Conservation (phyloP, 92 coral and sea anemone genomes). For the Diadumene lineata region DNA sequence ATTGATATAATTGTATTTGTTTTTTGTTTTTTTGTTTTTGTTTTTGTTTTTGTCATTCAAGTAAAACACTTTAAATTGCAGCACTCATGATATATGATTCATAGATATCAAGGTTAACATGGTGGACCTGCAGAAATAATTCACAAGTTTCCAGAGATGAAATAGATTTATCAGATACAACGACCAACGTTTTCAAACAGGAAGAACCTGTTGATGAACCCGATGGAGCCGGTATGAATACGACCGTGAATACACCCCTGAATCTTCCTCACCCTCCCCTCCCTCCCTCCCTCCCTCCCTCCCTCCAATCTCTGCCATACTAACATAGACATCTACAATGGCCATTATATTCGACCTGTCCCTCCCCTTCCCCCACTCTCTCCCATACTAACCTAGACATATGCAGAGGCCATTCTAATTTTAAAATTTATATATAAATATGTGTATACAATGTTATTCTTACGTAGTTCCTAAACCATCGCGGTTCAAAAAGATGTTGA, state of each 20-base stretch:
- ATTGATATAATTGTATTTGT: background rate
- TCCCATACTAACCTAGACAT: background rate
- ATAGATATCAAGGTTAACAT: conserved; percentile 59
- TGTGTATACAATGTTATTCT: background rate
- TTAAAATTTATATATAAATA: background rate
- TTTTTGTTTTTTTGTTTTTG: background rate
- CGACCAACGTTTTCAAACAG: background rate
- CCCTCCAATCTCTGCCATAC: background rate
- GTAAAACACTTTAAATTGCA: too few relatives aligned
- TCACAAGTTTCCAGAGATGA: background rate
- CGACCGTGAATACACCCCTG: too few relatives aligned
- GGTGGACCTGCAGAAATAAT: conserved; percentile 57
- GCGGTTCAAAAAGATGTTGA: conserved; percentile 4
- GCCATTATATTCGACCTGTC: background rate
- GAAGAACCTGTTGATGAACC: background rate
- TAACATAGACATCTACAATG: background rate
- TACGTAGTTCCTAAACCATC: background rate
- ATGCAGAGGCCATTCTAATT: background rate
- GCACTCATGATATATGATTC: background rate
- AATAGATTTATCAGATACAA: background rate
- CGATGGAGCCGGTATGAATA: too few relatives aligned
- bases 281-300: too few relatives aligned
- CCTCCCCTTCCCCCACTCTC: background rate
- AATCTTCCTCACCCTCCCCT: too few relatives aligned
- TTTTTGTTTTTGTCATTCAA: too few relatives aligned